Evolutionary conservation across 1,140 invertebrate species (phyloP).

Genomic region (Eciton burchellii): DNA sequence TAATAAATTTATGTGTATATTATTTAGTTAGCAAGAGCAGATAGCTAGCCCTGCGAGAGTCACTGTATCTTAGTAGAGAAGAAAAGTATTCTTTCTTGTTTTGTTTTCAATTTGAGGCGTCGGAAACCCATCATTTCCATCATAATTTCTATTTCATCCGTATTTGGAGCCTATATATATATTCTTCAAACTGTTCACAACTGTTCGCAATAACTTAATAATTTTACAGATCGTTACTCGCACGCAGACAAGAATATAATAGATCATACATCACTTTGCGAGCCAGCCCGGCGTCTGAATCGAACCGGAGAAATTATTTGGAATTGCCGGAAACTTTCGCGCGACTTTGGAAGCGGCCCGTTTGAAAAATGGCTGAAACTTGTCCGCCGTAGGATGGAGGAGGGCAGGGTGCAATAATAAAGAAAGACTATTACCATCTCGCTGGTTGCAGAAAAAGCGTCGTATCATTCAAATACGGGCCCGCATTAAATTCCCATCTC

Average conservation of each 20-base stretch:
- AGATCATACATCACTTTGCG: background rate
- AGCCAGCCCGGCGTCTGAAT: background rate
- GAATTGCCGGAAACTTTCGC: slow-evolving; percentile 21
- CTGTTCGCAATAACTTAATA: background rate
- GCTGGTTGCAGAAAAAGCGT: slow-evolving; percentile 44
- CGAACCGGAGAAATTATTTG: slow-evolving; percentile 25
- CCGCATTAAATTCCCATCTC: slow-evolving; percentile 57
- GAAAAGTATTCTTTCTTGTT: too few relatives aligned
- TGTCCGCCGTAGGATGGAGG: too few relatives aligned
- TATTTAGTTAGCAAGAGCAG: too few relatives aligned
- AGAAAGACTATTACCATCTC: slow-evolving; percentile 53
- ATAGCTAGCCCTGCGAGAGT: too few relatives aligned
- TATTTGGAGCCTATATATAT: too few relatives aligned
- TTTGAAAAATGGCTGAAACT: slow-evolving; percentile 50
- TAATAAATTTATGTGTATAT: background rate
- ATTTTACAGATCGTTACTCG: slow-evolving; percentile 6
- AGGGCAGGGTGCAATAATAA: slow-evolving; percentile 42
- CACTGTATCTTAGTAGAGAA: too few relatives aligned
- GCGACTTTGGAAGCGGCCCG: slow-evolving; percentile 11
- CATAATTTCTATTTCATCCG: too few relatives aligned
- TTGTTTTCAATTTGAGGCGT: too few relatives aligned
- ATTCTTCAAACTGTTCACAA: background rate
- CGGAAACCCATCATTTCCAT: too few relatives aligned
- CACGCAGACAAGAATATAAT: slow-evolving; percentile 17
- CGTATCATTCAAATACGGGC: slow-evolving; percentile 59